Evolutionary conservation across 2,888 invertebrate genomes (phyloP).

Genomic region (Phragmatobia fuliginosa): DNA sequence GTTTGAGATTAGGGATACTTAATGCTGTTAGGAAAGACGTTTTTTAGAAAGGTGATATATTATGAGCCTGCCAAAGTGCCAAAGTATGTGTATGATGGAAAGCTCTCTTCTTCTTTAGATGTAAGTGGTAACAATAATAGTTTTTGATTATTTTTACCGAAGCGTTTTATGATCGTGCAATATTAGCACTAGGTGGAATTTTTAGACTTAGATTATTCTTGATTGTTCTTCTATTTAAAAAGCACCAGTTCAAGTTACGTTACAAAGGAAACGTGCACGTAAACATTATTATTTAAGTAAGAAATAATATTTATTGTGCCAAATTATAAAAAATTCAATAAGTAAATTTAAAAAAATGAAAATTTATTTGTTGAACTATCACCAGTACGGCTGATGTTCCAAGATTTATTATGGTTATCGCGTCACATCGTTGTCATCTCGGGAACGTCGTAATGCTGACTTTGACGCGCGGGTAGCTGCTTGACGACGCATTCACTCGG

Average conservation of each 20-base stretch:
- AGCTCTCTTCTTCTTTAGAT: too few relatives aligned
- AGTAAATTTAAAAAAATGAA: conserved; percentile 15
- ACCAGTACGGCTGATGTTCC: not conserved
- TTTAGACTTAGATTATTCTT: not conserved
- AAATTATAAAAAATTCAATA: too few relatives aligned
- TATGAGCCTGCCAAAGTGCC: too few relatives aligned
- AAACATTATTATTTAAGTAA: too few relatives aligned
- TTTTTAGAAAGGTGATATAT: too few relatives aligned
- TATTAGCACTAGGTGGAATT: not conserved
- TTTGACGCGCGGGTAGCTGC: conserved; percentile 9
- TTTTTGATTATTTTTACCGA: too few relatives aligned
- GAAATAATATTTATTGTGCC: not conserved
- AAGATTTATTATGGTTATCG: conserved; percentile 1
- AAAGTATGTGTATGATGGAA: too few relatives aligned
- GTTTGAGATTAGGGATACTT: too few relatives aligned
- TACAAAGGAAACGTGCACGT: too few relatives aligned
- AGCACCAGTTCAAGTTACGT: not conserved
- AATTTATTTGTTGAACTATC: conserved; percentile 7
- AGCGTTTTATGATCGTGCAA: too few relatives aligned
- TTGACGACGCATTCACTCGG: conserved; percentile 38
- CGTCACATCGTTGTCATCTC: conserved; percentile 24
- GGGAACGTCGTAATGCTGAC: conserved; percentile 35
- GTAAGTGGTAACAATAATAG: too few relatives aligned
- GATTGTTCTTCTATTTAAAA: not conserved
- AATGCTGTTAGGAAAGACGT: too few relatives aligned